Evolutionary conservation across 1,140 invertebrate species (phyloP), one percentile per base, ranked within the genome.

Genomic region (Drosophila arizonae): DNA sequence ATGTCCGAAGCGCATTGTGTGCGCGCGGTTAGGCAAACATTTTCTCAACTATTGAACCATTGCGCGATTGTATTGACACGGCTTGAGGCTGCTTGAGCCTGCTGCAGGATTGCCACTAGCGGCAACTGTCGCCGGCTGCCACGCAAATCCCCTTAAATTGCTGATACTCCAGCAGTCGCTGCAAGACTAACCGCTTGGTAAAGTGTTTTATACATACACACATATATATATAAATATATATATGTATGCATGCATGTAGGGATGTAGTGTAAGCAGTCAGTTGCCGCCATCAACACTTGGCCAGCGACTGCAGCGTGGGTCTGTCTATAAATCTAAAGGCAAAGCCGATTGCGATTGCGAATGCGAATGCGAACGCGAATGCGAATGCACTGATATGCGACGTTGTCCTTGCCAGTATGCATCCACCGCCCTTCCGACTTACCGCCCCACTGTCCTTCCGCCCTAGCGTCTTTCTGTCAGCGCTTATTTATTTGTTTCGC

Each of bases 31-130:
- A 84, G 77, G 64, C 84, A 87, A 87, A 87, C 84, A 88, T 87
- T 88, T 88, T 88, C 70, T 78, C 84, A 87, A 88, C 84, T 77
- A 87, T 87, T 88, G 84, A 87, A 87, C 84, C 79, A 84, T 77
- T 87, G 84, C 84, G 65, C 82, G 76, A 80, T 87, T 79, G 84
- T 84, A 87, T 88, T 87, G 84, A 60, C 61, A 73, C 61, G 77
- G 61, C 79, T 74, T 58, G 63, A 76, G 69, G 50, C 61, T 41
- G 68, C 48, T 43, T 48, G 30, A 63, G 46, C 63, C 63, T 45
- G 21, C 26, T 43, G 21, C 63, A 24, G 10, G 50, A 71, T 51
- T 56, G 61, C 51, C 60, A 39, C 58, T 55, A 43, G 46, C 67
- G 6, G 63, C 26, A 52, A 68, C 72, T 77, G 82, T 82, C 84